A percentile compares a stretch with the other conserved stretches of the same genome.
Evolutionary conservation across 2,797 vertebrate species (phyloP).

Genomic region (Cottoperca gobio): DNA sequence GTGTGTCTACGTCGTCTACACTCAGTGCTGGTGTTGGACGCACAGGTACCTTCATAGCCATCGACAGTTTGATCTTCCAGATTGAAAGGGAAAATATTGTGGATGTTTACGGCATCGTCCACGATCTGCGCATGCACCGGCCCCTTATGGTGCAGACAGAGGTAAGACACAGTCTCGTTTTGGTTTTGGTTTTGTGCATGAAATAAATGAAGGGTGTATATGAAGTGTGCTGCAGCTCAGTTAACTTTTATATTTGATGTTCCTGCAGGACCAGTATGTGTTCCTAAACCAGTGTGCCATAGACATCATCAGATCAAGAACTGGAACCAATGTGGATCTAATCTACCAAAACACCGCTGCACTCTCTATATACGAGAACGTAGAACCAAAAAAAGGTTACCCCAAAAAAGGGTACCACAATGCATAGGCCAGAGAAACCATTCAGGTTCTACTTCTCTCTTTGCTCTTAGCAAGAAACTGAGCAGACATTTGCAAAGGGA

Average conservation of each 20-base stretch:
- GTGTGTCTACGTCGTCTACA: not conserved
- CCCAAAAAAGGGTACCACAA: constrained; percentile 40
- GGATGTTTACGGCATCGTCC: constrained; percentile 91
- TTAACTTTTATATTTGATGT: constrained; percentile 11
- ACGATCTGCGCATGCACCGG: constrained; percentile 94
- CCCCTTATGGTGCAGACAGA: constrained; percentile 97
- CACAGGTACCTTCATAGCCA: constrained; percentile 95
- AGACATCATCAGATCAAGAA: constrained; percentile 94
- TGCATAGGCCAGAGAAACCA: constrained; percentile 9
- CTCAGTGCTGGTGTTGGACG: constrained; percentile 95
- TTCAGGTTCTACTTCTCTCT: not conserved
- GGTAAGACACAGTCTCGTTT: constrained; percentile 77
- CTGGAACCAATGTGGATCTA: constrained; percentile 88
- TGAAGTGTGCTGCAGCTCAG: not conserved
- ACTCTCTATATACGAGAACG: constrained; percentile 91
- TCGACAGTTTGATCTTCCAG: constrained; percentile 94
- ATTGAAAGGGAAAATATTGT: constrained; percentile 92
- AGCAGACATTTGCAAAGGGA: constrained; percentile 48
- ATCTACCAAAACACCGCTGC: constrained; percentile 95
- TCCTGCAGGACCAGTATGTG: constrained; percentile 92
- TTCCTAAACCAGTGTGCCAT: constrained; percentile 95
- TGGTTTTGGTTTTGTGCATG: not conserved
- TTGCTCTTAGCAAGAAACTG: not conserved
- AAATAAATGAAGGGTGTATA: not conserved
- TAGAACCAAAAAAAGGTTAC: constrained; percentile 72